Evolutionary conservation across 1,140 invertebrate genomes (phyloP).

Genomic region (Episyrphus balteatus): DNA sequence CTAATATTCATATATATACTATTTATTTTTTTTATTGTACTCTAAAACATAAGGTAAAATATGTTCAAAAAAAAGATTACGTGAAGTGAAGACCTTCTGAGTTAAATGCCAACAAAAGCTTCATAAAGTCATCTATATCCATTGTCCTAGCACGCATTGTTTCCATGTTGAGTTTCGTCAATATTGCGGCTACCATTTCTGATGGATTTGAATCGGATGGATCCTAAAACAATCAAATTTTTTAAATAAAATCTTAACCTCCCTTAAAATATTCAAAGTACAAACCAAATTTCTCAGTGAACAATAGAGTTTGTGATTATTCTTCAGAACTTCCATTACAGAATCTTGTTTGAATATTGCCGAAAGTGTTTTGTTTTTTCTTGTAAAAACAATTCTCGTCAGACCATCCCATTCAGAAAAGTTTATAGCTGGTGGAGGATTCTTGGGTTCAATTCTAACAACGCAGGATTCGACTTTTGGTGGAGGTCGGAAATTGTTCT

Average conservation of each 20-base stretch:
- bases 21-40: too few relatives aligned
- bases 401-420: conserved; percentile 98
- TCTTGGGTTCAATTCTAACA: conserved; percentile 92
- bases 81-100: conserved; percentile 80
- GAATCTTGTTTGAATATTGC: conserved; percentile 78
- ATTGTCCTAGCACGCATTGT: conserved; percentile 81
- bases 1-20: too few relatives aligned
- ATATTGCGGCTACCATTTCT: conserved; percentile 63
- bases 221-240: conserved; percentile 44
- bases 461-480: conserved; percentile 98
- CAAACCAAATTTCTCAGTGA: conserved; percentile 76
- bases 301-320: conserved; percentile 84
- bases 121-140: conserved; percentile 95
- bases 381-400: conserved; percentile 83
- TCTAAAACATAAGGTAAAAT: too few relatives aligned
- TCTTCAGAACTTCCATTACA: conserved; percentile 73
- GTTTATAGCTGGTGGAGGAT: conserved; percentile 92
- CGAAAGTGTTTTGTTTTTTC: conserved; percentile 90
- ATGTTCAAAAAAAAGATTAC: too few relatives aligned
- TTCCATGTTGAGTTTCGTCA: conserved; percentile 53
- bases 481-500: conserved; percentile 97
- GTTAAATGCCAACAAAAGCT: conserved; percentile 77
- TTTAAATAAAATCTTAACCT: neutral
- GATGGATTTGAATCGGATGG: conserved; percentile 73
- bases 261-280: conserved; percentile 3